Evolutionary conservation across 2,113 vertebrate species (phyloP), one percentile per base, ranked within the genome.

Genomic region (Semicossyphus pulcher): DNA sequence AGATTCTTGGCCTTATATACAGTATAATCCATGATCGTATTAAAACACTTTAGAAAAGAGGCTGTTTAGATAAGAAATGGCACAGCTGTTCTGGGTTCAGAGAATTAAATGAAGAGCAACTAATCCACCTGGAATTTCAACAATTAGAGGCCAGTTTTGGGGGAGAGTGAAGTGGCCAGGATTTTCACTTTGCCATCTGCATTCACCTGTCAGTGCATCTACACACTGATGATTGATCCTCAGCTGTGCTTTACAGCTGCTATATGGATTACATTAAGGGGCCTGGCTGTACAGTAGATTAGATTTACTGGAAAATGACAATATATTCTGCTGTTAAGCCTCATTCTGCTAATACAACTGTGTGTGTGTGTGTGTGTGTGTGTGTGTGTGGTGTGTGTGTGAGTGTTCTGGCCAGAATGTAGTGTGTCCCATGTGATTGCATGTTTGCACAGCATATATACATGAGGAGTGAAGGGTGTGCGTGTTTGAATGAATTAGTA

Each of bases 71-170:
- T 74, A 20, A 34, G 36, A 59, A 34, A 66, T 28, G 41, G 29
- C 4, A 37, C 12, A 23, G 45, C 52, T 52, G 2, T 45, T 52
- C n/a, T 62, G 18, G 21, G 21, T 45, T 23, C 6, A 53, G 16
- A 53, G 21, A 12, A 45, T 75, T 31, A 16, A 45, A 64, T 68
- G 26, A 23, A n/a, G 1, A 54, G 48, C n/a, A 31, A 36, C 26
- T 56, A 69, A 72, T 68, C 72, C 58, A 62, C 56, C 65, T 37
- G 23, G n/a, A 47, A 62, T 74, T 56, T 67, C 51, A 80, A 76
- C 61, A 81, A 57, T 39, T 41, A 68, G 54, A 80, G 52, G 78
- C 65, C 67, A 78, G 15, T 41, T 71, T 61, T 57, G 28, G 18
- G 29, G 49, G 29, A 48, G 29, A 48, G 31, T 32, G 18, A 28